These are phyloP conservation scores for Triplophysa bombifrons DNA, from an alignment of 2,797 vertebrate species.

Conservation along the genomic window DNA sequence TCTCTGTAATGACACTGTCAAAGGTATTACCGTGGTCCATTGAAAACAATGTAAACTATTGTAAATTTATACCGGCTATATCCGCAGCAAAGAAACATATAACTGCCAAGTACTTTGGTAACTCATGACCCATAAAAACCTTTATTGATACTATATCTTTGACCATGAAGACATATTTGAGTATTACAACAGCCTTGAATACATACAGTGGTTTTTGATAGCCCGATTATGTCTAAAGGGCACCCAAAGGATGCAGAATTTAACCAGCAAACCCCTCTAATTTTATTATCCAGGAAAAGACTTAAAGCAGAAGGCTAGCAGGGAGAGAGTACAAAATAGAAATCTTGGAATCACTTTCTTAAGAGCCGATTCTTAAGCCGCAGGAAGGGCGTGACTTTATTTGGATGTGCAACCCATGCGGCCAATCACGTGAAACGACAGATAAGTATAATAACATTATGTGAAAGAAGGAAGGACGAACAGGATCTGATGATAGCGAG, in stretches of 20 bases:
- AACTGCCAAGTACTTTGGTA: constrained; percentile 15
- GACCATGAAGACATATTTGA: constrained; percentile 27
- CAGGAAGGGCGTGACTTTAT: too few relatives aligned
- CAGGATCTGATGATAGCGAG: too few relatives aligned
- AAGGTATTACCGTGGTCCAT: constrained; percentile 16
- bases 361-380: too few relatives aligned
- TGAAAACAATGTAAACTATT: constrained; percentile 14
- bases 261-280: constrained; percentile 16
- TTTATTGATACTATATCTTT: constrained; percentile 15
- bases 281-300: constrained; percentile 24
- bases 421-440: too few relatives aligned
- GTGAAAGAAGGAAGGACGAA: too few relatives aligned
- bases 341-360: constrained; percentile 5
- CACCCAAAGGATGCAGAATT: constrained; percentile 26
- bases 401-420: too few relatives aligned
- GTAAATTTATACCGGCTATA: constrained; percentile 18
- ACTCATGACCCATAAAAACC: constrained; percentile 35
- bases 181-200: constrained; percentile 27
- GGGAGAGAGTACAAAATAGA: not conserved
- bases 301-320: not conserved
- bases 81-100: constrained; percentile 11
- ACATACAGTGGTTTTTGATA: constrained; percentile 32
- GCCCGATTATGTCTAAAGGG: constrained; percentile 19
- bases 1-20: constrained; percentile 7
- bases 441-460: too few relatives aligned